Evolutionary conservation across 1,140 invertebrate species (phyloP).

Genomic region (Drosophila varians): DNA sequence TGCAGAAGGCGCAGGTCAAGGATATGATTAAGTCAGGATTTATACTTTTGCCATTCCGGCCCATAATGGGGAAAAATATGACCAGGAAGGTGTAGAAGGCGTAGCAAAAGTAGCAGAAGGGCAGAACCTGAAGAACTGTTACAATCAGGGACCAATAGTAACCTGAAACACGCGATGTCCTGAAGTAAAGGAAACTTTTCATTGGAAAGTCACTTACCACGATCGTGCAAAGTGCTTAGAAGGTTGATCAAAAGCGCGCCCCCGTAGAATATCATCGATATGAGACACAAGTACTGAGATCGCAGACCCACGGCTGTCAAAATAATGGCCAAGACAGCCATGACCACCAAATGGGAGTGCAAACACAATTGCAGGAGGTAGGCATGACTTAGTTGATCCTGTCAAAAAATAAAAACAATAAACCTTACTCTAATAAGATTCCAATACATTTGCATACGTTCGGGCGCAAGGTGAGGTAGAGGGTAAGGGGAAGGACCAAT

Average conservation of each 20-base stretch:
- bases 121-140: constrained; percentile 76
- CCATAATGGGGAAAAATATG: constrained; percentile 87
- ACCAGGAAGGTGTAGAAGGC: constrained; percentile 88
- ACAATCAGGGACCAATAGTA: constrained; percentile 86
- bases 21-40: constrained; percentile 87
- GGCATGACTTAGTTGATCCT: constrained; percentile 51
- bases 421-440: neutral
- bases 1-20: constrained; percentile 83
- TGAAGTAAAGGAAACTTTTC: neutral
- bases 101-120: constrained; percentile 86
- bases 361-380: constrained; percentile 60
- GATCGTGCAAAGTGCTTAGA: constrained; percentile 55
- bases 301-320: constrained; percentile 51
- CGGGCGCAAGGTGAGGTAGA: constrained; percentile 58
- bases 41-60: constrained; percentile 85
- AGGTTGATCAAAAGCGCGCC: constrained; percentile 60
- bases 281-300: constrained; percentile 59
- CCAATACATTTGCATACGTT: constrained; percentile 84
- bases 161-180: constrained; percentile 45
- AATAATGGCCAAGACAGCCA: constrained; percentile 40
- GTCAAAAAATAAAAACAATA: neutral
- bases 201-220: constrained; percentile 50
- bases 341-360: constrained; percentile 57
- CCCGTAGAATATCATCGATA: constrained; percentile 70
- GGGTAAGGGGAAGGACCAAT: constrained; percentile 40